phyloP scores from a whole-genome alignment of 37 sponge, comb jelly and placozoan genomes.

The Ianthella basta region DNA sequence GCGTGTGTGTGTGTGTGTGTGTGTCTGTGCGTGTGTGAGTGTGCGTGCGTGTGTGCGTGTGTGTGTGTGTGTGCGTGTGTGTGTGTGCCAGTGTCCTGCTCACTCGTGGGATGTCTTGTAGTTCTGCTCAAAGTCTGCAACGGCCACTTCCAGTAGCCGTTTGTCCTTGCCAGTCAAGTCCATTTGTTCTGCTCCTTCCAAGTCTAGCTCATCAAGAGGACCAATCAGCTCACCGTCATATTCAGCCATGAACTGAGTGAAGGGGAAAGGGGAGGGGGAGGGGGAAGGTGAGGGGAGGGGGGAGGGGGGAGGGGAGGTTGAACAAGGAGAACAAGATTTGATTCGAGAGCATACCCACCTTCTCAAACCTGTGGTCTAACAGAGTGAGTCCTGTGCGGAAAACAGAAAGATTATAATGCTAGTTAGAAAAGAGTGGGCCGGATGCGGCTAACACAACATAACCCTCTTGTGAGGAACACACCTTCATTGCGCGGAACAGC shows the following conservation, averaged over 20 bases:
- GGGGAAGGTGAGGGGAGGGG: not conserved
- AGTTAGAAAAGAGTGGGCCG: too few species aligned
- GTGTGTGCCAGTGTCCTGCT: not conserved
- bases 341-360: slow-evolving; percentile 64
- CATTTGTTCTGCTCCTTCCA: not conserved
- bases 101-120: not conserved
- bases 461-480: too few species aligned
- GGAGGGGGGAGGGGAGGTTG: not conserved
- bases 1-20: too few species aligned
- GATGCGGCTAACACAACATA: too few species aligned
- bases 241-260: slow-evolving; percentile 65
- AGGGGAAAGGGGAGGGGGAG: not conserved
- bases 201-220: slow-evolving; percentile 49
- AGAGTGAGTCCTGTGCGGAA: slow-evolving; percentile 52
- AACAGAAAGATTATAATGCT: not conserved
- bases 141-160: slow-evolving; percentile 52
- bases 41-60: too few species aligned
- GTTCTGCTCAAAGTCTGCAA: slow-evolving; percentile 64
- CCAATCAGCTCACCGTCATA: slow-evolving; percentile 78
- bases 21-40: too few species aligned
- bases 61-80: too few species aligned
- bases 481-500: slow-evolving; percentile 90
- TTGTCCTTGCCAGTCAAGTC: slow-evolving; percentile 33
- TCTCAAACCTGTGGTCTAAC: slow-evolving; percentile 90
- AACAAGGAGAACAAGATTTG: not conserved